phyloP scores from a whole-genome alignment of 2,797 vertebrate species.

The Nothura maculosa region DNA sequence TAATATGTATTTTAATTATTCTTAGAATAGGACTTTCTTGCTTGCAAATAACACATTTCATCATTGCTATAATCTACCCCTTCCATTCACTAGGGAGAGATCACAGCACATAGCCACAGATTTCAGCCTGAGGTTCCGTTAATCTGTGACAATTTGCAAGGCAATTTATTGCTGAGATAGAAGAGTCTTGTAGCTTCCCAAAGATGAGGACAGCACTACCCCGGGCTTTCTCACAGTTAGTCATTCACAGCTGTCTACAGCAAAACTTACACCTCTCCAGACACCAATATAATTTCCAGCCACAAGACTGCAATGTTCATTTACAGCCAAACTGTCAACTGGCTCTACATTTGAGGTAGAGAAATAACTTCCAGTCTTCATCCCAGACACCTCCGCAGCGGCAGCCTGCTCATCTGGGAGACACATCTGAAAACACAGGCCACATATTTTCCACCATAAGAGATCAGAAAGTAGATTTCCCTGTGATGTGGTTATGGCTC shows the following conservation, averaged over 20 bases:
- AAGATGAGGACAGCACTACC: background rate
- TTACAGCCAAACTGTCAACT: background rate
- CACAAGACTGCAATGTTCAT: background rate
- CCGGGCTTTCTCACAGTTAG: background rate
- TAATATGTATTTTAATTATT: background rate
- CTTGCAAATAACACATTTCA: background rate
- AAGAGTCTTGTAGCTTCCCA: background rate
- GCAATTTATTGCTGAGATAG: background rate
- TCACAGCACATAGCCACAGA: background rate
- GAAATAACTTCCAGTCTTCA: background rate
- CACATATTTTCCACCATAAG: background rate
- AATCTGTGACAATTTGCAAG: background rate
- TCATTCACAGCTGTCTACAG: background rate
- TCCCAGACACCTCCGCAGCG: background rate
- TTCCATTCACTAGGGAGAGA: constrained; percentile 33
- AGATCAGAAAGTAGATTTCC: background rate
- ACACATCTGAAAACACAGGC: background rate
- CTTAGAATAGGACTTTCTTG: constrained; percentile 35
- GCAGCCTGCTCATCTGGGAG: background rate
- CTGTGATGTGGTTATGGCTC: background rate
- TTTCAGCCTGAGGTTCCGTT: background rate
- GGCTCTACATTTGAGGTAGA: background rate
- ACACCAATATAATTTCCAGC: background rate
- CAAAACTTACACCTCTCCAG: background rate
- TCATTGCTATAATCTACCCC: constrained; percentile 36